Conservation (phyloP, 2,888 invertebrate species). For the Pimpla rufipes region DNA sequence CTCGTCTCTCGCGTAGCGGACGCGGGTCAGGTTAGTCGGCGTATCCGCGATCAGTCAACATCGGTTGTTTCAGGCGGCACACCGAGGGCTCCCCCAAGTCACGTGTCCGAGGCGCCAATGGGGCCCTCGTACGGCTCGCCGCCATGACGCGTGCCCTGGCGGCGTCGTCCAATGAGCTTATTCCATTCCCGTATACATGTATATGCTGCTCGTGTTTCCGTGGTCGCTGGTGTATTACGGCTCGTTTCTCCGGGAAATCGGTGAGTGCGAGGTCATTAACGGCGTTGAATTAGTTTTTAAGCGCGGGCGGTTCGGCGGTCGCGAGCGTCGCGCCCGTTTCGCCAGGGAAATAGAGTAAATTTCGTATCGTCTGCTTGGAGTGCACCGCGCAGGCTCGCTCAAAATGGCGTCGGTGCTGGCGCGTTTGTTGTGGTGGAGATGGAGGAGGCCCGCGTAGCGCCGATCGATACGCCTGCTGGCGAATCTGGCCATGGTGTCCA, state of each 20-base stretch:
- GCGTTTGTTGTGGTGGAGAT: constrained; percentile 80
- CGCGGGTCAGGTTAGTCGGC: constrained; percentile 69
- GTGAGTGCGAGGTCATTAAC: constrained; percentile 74
- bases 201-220: constrained; percentile 81
- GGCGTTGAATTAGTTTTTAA: constrained; percentile 34
- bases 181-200: constrained; percentile 80
- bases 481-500: constrained; percentile 81
- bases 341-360: constrained; percentile 71
- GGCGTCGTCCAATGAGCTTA: constrained; percentile 79
- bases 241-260: constrained; percentile 74
- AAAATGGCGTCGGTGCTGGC: constrained; percentile 82
- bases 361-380: constrained; percentile 83
- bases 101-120: constrained; percentile 79
- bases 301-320: constrained; percentile 37
- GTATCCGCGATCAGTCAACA: constrained; percentile 65
- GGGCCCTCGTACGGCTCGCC: constrained; percentile 60
- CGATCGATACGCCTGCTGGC: constrained; percentile 81
- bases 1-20: constrained; percentile 33
- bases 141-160: constrained; percentile 80
- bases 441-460: constrained; percentile 78
- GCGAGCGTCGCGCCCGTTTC: constrained; percentile 23
- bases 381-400: constrained; percentile 85
- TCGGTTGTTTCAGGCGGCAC: constrained; percentile 69
- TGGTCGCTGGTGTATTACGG: constrained; percentile 75
- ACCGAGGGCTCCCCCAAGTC: too few relatives aligned